Base-by-base conservation (phyloP, 1,140 invertebrate species). In the Euwallacea similis region DNA sequence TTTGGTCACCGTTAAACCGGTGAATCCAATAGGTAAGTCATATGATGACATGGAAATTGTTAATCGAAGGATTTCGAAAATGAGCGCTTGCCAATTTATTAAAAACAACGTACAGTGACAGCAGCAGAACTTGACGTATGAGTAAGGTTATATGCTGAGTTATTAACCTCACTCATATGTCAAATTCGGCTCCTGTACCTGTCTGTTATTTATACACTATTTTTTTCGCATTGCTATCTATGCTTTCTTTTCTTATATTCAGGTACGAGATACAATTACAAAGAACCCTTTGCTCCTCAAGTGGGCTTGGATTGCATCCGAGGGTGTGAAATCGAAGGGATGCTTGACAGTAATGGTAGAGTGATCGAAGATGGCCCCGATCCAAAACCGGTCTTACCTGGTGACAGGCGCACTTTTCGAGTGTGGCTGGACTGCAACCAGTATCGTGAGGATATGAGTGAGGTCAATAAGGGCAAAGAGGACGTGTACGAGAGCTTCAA, bases 271-370 rank as follows among this genome's bases (percentile, higher is more conserved):
- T 94, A 93, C 77, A 90, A 92, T 78, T 88, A 90, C 73, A 89
- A 91, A 73, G 83, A 91, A 55, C 90, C 93, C 7, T 97, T 98
- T 80, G 86, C 95, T 55, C 89, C 93, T 0, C 94, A 98, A 86
- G 93, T 97, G 46, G 96, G 97, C 1, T 84, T 99, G 56, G 88
- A 89, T 0, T 94, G 90, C 80, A 95, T 99, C 0, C 86, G 98
- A 47, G 98, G 98, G 0, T 99, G 98, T 85, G 98, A 99, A 84
- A 90, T 99, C 21, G 97, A 99, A 84, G 98, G 98, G 11, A 96
- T 99, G 93, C 82, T 99, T n/a, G 97, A 99, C 81, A 90, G 90
- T 15, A 93, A 94, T 74, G 98, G 98, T 0, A 88, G 96, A 74
- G 93, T 99, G 1, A 97, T 99, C 66, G 98, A 99, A 83, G 98